Evolutionary conservation across 2,113 vertebrate species (phyloP).

Genomic region (Toxotes chatareus): DNA sequence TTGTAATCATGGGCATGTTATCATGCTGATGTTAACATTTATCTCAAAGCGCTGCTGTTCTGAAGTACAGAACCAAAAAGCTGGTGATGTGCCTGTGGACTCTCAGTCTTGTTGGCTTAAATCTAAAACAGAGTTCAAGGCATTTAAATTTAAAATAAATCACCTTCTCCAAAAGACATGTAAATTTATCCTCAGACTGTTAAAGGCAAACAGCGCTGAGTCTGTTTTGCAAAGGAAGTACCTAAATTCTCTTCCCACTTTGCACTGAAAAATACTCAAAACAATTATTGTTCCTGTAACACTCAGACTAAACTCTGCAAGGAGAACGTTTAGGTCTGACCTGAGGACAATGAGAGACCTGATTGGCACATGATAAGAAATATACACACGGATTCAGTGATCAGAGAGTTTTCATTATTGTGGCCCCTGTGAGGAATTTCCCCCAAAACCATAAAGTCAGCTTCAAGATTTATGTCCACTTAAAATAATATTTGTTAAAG

Average conservation of each 20-base stretch:
- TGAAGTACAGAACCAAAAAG: background rate
- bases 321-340: constrained; percentile 36
- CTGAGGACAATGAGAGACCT: constrained; percentile 53
- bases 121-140: constrained; percentile 7
- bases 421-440: constrained; percentile 78
- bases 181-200: constrained; percentile 23
- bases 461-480: constrained; percentile 74
- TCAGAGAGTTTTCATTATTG: constrained; percentile 37
- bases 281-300: constrained; percentile 41
- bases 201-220: background rate
- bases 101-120: constrained; percentile 23
- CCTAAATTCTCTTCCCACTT: constrained; percentile 22
- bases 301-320: constrained; percentile 31
- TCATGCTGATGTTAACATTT: background rate
- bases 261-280: constrained; percentile 51
- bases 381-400: constrained; percentile 23
- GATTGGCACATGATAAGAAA: constrained; percentile 71
- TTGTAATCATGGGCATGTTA: background rate
- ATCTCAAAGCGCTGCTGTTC: no score
- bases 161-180: constrained; percentile 15
- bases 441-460: constrained; percentile 58
- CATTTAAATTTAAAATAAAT: constrained; percentile 43
- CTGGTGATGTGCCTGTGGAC: background rate
- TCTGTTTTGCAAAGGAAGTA: constrained; percentile 61
- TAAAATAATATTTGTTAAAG: constrained; percentile 81